Evolutionary conservation across 2,888 invertebrate genomes (phyloP).

Genomic region (Hypolimnas misippus): DNA sequence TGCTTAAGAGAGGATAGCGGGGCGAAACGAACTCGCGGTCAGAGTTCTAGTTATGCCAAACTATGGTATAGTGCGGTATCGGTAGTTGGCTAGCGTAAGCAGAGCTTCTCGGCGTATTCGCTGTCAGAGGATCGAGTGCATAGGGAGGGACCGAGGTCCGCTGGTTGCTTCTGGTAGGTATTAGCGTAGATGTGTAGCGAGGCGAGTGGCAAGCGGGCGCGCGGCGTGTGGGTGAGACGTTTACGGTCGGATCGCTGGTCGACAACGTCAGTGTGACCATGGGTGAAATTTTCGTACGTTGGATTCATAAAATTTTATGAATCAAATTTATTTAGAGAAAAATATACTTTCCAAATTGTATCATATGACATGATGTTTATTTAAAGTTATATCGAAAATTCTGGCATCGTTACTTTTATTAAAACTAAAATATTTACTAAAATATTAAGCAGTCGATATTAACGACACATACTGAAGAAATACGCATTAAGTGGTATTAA

Average conservation of each 20-base stretch:
- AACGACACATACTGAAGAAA: no score
- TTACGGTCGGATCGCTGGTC: conserved; percentile 82
- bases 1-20: conserved; percentile 57
- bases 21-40: conserved; percentile 68
- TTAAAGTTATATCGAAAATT: no score
- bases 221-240: conserved; percentile 83
- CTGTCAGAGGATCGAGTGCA: conserved; percentile 45
- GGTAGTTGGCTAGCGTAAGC: conserved; percentile 57
- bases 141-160: conserved; percentile 50
- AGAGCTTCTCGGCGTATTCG: conserved; percentile 51
- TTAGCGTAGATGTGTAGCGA: conserved; percentile 73
- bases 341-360: no score
- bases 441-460: no score
- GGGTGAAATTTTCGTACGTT: conserved; percentile 13
- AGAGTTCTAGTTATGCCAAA: conserved; percentile 75
- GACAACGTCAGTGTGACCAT: conserved; percentile 68
- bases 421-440: no score
- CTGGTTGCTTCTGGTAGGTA: conserved; percentile 59
- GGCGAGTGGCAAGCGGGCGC: conserved; percentile 77
- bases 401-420: no score
- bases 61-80: conserved; percentile 79
- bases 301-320: conserved; percentile 14
- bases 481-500: no score
- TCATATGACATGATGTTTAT: no score
- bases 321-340: neutral